phyloP scores from a whole-genome alignment of 2,797 vertebrate species.

The Xiphorhynchus erythropygius region DNA sequence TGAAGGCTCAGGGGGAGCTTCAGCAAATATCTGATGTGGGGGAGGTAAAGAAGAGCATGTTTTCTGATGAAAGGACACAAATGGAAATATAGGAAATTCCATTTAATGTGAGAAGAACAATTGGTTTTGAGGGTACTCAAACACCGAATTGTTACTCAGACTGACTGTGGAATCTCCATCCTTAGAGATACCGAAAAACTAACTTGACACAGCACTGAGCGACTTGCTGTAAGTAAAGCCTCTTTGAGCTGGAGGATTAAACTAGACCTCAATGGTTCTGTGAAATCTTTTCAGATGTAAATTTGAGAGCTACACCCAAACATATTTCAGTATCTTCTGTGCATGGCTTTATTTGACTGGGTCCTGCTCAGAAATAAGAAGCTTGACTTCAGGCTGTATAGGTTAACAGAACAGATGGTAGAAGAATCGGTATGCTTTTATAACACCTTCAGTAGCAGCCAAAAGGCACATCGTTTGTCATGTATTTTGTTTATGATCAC shows the following conservation, averaged over 20 bases:
- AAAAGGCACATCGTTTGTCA: background rate
- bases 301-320: background rate
- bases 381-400: background rate
- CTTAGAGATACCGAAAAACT: background rate
- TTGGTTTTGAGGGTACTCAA: background rate
- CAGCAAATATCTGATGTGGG: background rate
- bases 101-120: background rate
- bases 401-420: background rate
- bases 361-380: background rate
- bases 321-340: background rate
- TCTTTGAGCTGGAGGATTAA: background rate
- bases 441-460: background rate
- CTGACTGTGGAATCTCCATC: background rate
- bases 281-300: background rate
- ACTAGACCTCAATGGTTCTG: background rate
- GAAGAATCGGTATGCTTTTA: background rate
- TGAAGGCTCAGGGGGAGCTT: background rate
- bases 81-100: background rate
- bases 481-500: background rate
- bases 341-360: background rate
- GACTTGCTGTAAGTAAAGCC: background rate
- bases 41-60: background rate
- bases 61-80: background rate
- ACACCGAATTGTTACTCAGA: background rate
- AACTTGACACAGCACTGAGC: fast-evolving